Evolutionary conservation across 2,888 invertebrate species (phyloP), one percentile per base, ranked within the genome.

Genomic region (Cremastobaeus sp.): DNA sequence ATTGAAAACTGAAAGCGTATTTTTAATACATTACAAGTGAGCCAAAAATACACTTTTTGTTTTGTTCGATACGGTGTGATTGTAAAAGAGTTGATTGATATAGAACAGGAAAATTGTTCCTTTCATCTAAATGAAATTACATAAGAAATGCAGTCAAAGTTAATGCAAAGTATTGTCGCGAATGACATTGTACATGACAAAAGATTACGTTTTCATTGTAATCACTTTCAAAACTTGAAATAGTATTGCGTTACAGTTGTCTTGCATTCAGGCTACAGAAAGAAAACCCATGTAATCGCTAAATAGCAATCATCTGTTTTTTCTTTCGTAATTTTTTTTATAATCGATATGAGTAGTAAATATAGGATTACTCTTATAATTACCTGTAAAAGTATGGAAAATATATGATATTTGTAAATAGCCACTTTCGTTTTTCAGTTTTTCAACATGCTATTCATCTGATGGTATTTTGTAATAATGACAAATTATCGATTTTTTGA

Each of bases 1-100:
- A n/a, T n/a, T n/a, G n/a, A n/a, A n/a, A n/a, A n/a, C n/a, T 15
- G 30, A 52, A 25, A 55, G 55, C 47, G 52, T 55, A 65, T 65
- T 55, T 47, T 39, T 6, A 30, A 2, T 18, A 3, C 39, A 15
- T 35, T 15, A n/a, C 6, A 14, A 6, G 15, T 3, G n/a, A 11
- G 5, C 5, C 1, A 18, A 32, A 48, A 32, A 11, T 5, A 14
- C 3, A 12, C 20, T 20, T 39, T 39, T 39, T 6, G 11, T 39
- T 39, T 20, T 15, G 17, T 2, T 17, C 3, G 18, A n/a, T n/a
- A n/a, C n/a, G n/a, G n/a, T n/a, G n/a, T n/a, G n/a, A n/a, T n/a
- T n/a, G n/a, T n/a, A n/a, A 25, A 8, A 25, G 8, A 25, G 25
- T 25, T 25, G 3, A 8, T 25, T 25, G 25, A 5, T 25, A 25